These are phyloP conservation scores for Kradibia gibbosae DNA, from an alignment of 1,140 invertebrate species.

Conservation along the genomic window DNA sequence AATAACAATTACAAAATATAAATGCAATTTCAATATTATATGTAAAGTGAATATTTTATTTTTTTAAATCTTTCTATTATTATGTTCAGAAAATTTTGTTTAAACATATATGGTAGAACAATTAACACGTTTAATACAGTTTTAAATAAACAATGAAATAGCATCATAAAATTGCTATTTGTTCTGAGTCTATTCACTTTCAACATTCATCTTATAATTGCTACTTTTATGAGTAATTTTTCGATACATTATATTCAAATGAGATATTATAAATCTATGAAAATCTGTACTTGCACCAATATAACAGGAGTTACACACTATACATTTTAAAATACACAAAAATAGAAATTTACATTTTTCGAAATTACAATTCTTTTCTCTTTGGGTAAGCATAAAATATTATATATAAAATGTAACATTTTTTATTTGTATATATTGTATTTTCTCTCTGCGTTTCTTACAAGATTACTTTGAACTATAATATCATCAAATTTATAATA, in stretches of 20 bases:
- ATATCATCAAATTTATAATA: slow-evolving; percentile 56
- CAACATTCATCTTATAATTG: slow-evolving; percentile 30
- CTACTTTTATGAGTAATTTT: slow-evolving; percentile 13
- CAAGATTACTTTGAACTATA: slow-evolving; percentile 54
- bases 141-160: slow-evolving; percentile 37
- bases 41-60: neutral
- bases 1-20: slow-evolving; percentile 37
- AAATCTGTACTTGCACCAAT: slow-evolving; percentile 7
- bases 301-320: slow-evolving; percentile 15
- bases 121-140: slow-evolving; percentile 9
- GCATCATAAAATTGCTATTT: slow-evolving; percentile 37
- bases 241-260: slow-evolving; percentile 4
- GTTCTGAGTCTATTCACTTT: slow-evolving; percentile 41
- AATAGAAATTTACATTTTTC: slow-evolving; percentile 46
- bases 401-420: slow-evolving; percentile 53
- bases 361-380: slow-evolving; percentile 59
- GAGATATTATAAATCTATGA: slow-evolving; percentile 24
- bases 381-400: slow-evolving; percentile 69
- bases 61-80: slow-evolving; percentile 21
- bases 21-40: neutral
- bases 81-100: slow-evolving; percentile 15
- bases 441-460: slow-evolving; percentile 39
- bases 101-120: slow-evolving; percentile 22
- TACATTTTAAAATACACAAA: slow-evolving; percentile 41
- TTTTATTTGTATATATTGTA: slow-evolving; percentile 51